These are phyloP conservation scores for Hydractinia symbiolongicarpus DNA, from an alignment of 30 jellyfish, hydroid and myxozoan genomes.

Conservation along the genomic window DNA sequence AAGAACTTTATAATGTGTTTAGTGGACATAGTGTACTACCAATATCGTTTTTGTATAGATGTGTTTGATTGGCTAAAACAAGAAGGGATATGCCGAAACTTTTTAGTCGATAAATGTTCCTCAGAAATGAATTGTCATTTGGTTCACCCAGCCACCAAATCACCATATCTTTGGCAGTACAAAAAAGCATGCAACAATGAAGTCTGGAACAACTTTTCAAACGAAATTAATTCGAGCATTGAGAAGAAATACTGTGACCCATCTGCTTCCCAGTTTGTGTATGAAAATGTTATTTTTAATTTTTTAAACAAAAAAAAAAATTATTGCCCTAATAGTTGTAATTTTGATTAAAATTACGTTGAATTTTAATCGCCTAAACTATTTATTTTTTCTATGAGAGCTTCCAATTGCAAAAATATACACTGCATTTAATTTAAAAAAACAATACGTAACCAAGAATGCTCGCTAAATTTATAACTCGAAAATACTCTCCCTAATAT, in stretches of 20 bases:
- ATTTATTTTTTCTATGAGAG: too few species aligned
- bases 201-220: not conserved
- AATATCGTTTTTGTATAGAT: not conserved
- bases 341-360: too few species aligned
- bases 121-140: not conserved
- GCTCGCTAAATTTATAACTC: too few species aligned
- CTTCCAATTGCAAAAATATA: too few species aligned
- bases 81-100: not conserved
- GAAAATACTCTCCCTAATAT: too few species aligned
- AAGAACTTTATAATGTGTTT: too few species aligned
- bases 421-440: too few species aligned
- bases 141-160: not conserved
- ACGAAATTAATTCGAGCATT: not conserved
- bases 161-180: not conserved
- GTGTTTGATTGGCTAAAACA: not conserved
- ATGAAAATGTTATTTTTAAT: not conserved
- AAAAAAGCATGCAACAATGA: not conserved
- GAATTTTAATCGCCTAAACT: too few species aligned
- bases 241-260: constrained; percentile 1
- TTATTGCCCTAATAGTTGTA: too few species aligned
- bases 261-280: not conserved
- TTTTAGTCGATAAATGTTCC: not conserved
- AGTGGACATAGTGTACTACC: too few species aligned
- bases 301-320: too few species aligned
- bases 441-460: too few species aligned